Percentiles rank a stretch among this genome's conserved stretches.
Evolutionary conservation across 1,140 invertebrate species (phyloP).

Genomic region (Carcinoscorpius rotundicauda): DNA sequence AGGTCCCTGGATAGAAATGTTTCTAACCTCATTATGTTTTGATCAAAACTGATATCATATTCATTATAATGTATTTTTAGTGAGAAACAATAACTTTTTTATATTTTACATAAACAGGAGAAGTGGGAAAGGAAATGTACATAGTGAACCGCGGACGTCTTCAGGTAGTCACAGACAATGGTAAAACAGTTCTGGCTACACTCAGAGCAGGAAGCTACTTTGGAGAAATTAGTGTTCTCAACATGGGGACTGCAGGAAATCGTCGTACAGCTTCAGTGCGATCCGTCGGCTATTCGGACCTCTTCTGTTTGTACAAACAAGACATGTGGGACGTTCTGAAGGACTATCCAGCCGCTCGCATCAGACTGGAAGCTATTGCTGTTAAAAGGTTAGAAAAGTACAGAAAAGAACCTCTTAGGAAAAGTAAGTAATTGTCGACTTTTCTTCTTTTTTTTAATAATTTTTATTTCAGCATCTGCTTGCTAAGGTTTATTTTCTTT

Average conservation of each 20-base stretch:
- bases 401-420: slow-evolving; percentile 79
- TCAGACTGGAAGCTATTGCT: slow-evolving; percentile 91
- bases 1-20: too few relatives aligned
- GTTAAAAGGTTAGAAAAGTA: slow-evolving; percentile 93
- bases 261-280: slow-evolving; percentile 88
- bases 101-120: slow-evolving; percentile 50
- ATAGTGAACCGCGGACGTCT: slow-evolving; percentile 93
- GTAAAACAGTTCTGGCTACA: slow-evolving; percentile 90
- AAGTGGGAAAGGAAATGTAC: slow-evolving; percentile 98
- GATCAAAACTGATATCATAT: too few relatives aligned
- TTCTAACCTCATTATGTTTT: too few relatives aligned
- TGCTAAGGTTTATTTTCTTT: too few relatives aligned
- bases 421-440: slow-evolving; percentile 46
- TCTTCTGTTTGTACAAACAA: slow-evolving; percentile 90
- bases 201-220: slow-evolving; percentile 97
- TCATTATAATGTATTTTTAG: too few relatives aligned
- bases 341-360: slow-evolving; percentile 92
- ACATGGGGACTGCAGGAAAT: slow-evolving; percentile 99
- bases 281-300: slow-evolving; percentile 95
- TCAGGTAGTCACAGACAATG: slow-evolving; percentile 94
- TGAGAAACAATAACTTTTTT: background rate
- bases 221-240: slow-evolving; percentile 98
- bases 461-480: too few relatives aligned
- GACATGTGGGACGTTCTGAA: slow-evolving; percentile 99
- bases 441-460: too few relatives aligned